Evolutionary conservation across 1,140 invertebrate genomes (phyloP).

Genomic region (Magallana angulata): DNA sequence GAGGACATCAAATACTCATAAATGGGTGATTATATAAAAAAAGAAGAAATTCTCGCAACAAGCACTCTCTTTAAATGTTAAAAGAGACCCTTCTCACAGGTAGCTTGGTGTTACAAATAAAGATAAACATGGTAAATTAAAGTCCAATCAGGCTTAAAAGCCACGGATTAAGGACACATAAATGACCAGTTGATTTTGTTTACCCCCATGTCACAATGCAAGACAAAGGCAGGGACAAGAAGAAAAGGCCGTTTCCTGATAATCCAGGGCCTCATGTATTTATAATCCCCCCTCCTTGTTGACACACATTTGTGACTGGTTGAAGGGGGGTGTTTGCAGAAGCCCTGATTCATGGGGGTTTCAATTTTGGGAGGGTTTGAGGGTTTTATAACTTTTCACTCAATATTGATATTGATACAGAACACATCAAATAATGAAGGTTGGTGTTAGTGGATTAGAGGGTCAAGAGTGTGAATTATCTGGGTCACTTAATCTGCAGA

Average conservation of each 20-base stretch:
- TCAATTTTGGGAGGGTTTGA: background rate
- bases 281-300: background rate
- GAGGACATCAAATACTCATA: slow-evolving; percentile 1
- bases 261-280: background rate
- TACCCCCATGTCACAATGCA: slow-evolving; percentile 16
- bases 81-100: background rate
- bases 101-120: background rate
- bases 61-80: background rate
- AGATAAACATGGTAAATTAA: slow-evolving; percentile 30
- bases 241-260: background rate
- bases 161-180: slow-evolving; percentile 8
- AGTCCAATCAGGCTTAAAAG: slow-evolving; percentile 15
- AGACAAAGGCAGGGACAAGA: background rate
- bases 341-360: background rate
- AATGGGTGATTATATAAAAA: slow-evolving; percentile 13
- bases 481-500: too few species aligned
- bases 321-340: slow-evolving; percentile 5
- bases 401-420: slow-evolving; percentile 31
- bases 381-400: background rate
- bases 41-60: background rate
- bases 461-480: background rate
- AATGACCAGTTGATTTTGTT: slow-evolving; percentile 30
- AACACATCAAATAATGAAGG: background rate
- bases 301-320: background rate
- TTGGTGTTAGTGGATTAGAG: background rate